phyloP scores from a whole-genome alignment of 1,140 invertebrate species.

The Spodoptera frugiperda region DNA sequence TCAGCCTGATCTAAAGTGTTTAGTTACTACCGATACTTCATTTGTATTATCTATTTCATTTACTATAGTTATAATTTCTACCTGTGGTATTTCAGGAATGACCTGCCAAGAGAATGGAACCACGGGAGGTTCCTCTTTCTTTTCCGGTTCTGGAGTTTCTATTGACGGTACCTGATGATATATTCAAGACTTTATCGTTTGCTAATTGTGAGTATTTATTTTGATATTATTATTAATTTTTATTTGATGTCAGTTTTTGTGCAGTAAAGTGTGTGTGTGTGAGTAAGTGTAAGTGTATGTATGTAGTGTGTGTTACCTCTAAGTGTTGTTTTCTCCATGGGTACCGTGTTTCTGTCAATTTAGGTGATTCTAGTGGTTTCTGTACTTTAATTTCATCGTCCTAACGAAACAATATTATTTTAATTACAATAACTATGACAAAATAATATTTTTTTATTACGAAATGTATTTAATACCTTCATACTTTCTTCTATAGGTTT shows the following conservation, averaged over 20 bases:
- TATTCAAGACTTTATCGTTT: constrained; percentile 35
- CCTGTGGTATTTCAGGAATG: constrained; percentile 83
- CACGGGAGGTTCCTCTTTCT: constrained; percentile 72
- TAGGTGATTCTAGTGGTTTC: constrained; percentile 53
- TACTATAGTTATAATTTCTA: constrained; percentile 56
- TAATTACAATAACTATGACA: not conserved
- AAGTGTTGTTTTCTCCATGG: constrained; percentile 65
- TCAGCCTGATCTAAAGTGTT: constrained; percentile 70
- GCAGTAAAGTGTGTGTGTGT: constrained; percentile 4
- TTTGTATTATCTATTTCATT: constrained; percentile 32
- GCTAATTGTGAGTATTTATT: not conserved
- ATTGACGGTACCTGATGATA: constrained; percentile 69
- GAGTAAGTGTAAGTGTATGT: constrained; percentile 35
- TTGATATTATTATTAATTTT: not conserved
- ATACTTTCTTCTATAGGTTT: not conserved
- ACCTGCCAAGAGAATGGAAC: constrained; percentile 78
- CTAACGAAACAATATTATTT: constrained; percentile 44
- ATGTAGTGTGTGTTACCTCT: constrained; percentile 49
- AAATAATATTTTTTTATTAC: not conserved
- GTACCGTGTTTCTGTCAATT: constrained; percentile 57
- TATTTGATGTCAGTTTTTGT: constrained; percentile 10
- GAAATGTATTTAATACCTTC: not conserved
- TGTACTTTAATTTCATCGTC: constrained; percentile 55
- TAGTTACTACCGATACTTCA: constrained; percentile 34
- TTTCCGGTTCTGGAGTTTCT: constrained; percentile 66